These are phyloP conservation scores for Mus caroli DNA, from an alignment of 2,797 vertebrate species.

Conservation along the genomic window DNA sequence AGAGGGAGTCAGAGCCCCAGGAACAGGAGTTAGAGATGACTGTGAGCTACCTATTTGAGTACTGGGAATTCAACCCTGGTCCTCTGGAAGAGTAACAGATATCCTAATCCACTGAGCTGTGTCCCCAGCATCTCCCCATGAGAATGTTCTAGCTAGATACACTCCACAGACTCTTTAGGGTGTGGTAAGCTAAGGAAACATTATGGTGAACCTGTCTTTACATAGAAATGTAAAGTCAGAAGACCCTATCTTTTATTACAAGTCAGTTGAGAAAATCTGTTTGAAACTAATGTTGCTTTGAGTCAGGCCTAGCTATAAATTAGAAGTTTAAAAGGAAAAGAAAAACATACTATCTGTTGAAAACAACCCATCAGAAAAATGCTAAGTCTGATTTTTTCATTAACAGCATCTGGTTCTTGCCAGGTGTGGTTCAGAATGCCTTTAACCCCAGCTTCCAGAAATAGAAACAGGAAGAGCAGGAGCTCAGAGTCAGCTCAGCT, in stretches of 20 bases:
- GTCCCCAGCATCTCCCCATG: neutral
- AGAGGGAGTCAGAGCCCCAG: neutral
- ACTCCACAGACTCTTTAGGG: neutral
- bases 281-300: slow-evolving; percentile 54
- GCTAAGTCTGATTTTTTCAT: neutral
- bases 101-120: neutral
- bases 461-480: neutral
- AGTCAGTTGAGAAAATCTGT: neutral
- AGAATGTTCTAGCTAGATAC: neutral
- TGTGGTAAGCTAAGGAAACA: neutral
- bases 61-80: neutral
- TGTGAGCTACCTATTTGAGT: neutral
- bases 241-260: neutral
- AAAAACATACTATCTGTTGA: slow-evolving; percentile 35
- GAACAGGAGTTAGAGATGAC: neutral
- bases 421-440: neutral
- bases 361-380: slow-evolving; percentile 42
- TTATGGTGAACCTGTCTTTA: neutral
- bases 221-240: slow-evolving; percentile 48
- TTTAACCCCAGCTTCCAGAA: neutral
- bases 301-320: neutral
- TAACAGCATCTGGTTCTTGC: neutral
- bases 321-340: slow-evolving; percentile 24
- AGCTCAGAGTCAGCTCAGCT: neutral
- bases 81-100: neutral